Evolutionary conservation across 92 coral and sea anemone species (phyloP).

Genomic region (Scolanthus callimorphus): DNA sequence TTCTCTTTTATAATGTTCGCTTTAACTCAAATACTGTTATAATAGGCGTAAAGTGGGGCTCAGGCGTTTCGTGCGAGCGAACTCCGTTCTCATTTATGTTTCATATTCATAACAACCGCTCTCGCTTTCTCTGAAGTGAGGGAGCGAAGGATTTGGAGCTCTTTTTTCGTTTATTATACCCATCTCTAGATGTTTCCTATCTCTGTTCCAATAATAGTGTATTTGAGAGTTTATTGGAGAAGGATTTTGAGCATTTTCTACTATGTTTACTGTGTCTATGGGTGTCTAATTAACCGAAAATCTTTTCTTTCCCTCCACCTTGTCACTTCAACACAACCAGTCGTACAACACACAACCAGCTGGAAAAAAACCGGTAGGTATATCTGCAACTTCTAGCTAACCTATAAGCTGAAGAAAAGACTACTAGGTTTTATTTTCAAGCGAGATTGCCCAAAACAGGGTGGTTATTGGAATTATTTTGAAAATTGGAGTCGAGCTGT

Average conservation of each 20-base stretch:
- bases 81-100: constrained; percentile 69
- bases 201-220: too few species aligned
- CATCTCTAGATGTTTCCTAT: too few species aligned
- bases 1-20: neutral
- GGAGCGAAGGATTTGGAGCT: too few species aligned
- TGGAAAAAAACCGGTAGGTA: constrained; percentile 99
- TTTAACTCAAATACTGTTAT: constrained; percentile 19
- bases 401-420: neutral
- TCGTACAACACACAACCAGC: constrained; percentile 99
- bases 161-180: too few species aligned
- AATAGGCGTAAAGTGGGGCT: constrained; percentile 69
- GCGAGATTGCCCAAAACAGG: neutral
- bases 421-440: neutral
- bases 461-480: neutral
- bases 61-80: constrained; percentile 47
- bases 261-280: constrained; percentile 10
- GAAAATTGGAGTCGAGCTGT: neutral
- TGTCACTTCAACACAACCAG: constrained; percentile 73
- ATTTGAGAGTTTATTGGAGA: neutral
- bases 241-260: neutral
- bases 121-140: too few species aligned
- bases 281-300: constrained; percentile 39
- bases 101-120: constrained; percentile 64
- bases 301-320: constrained; percentile 31
- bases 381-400: constrained; percentile 2